Base-by-base conservation (phyloP, 1,140 invertebrate species). In the Heliconius nattereri region DNA sequence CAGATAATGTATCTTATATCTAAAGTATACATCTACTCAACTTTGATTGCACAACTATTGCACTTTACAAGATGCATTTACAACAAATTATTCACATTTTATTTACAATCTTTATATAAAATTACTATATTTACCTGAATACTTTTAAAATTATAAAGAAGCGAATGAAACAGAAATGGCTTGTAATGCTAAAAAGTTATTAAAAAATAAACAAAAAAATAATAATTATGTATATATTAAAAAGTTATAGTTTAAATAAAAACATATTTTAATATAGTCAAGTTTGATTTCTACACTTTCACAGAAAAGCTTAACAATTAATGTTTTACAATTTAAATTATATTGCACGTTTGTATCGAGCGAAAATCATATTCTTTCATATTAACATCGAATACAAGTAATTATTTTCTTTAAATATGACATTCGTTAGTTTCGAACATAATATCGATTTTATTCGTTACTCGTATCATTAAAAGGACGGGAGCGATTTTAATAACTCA, bases 21-120 rank as follows among this genome's bases (percentile, higher is more conserved):
- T 91, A 90, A 78, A 88, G 87, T 94, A 92, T 93, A 94, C 84
- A 92, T 87, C 92, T 94, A 94, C 91, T 92, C 91, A 94, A 93
- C 92, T 89, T 90, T 92, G 89, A 93, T 91, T 93, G 89, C 92
- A 93, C 91, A 91, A 89, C 93, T 93, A 93, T 92, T 93, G 91
- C 91, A 93, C 93, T 94, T 94, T 93, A 94, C 91, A 94, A 92
- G 90, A 92, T 91, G 91, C 91, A 93, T 94, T 92, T 94, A 94
- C 92, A 94, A 94, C 91, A 92, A 93, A 85, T 83, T 92, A 94
- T 92, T 91, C 90, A 94, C 91, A 92, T 88, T 86, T 84, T 92
- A 92, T 92, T 85, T 93, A 92, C 90, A 93, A 81, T 78, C 23
- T 40, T 74, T 75, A 72, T 75, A 72, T 72, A 72, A 72, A 40